Percentiles rank a stretch among this genome's conserved stretches.
These are phyloP conservation scores for Seladonia tumulorum DNA, from an alignment of 2,888 invertebrate genomes.

Conservation along the genomic window DNA sequence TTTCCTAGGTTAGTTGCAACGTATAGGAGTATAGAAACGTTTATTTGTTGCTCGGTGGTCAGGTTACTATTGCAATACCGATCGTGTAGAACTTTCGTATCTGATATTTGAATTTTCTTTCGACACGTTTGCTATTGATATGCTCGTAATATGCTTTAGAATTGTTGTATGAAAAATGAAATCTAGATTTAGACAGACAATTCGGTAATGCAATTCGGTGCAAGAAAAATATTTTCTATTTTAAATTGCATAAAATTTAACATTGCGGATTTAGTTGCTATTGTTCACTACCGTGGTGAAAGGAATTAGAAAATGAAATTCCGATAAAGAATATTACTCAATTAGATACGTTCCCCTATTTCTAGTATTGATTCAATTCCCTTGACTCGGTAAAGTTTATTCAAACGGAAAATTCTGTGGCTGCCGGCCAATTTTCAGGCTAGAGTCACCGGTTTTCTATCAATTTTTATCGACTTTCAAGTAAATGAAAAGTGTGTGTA, in stretches of 20 bases:
- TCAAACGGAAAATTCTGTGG: background rate
- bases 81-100: no score
- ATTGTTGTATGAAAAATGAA: no score
- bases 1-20: background rate
- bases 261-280: background rate
- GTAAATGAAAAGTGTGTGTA: background rate
- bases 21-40: no score
- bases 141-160: no score
- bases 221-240: no score
- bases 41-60: no score
- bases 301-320: background rate
- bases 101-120: no score
- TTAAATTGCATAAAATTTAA: background rate
- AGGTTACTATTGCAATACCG: no score
- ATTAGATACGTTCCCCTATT: background rate
- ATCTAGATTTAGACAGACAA: no score
- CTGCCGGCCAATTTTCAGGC: background rate
- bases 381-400: background rate
- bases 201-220: background rate
- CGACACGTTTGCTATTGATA: no score
- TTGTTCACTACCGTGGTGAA: background rate
- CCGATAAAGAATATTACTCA: background rate
- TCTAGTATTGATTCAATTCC: background rate
- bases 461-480: background rate
- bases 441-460: background rate